These are phyloP conservation scores for Oedothorax gibbosus DNA, from an alignment of 1,140 invertebrate species.

Conservation along the genomic window DNA sequence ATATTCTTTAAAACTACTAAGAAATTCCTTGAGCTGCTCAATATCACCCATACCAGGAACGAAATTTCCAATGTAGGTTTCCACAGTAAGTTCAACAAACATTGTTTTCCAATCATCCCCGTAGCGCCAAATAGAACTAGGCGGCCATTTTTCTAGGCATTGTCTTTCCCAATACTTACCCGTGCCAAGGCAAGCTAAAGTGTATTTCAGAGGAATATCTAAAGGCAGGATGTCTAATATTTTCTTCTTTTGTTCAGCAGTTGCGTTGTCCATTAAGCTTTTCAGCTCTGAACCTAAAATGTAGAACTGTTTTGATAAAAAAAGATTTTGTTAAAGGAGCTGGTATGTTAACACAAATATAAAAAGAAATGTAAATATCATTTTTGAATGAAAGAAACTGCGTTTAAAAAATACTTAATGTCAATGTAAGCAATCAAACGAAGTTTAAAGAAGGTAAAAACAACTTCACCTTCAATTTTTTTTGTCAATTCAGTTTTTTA, in stretches of 20 bases:
- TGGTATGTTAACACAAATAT: no score
- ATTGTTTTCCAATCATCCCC: conserved; percentile 35
- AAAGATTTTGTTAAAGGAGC: no score
- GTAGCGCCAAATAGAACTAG: not conserved
- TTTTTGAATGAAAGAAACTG: no score
- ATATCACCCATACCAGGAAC: not conserved
- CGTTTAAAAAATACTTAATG: no score
- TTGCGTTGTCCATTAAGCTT: not conserved
- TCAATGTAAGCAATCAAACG: no score
- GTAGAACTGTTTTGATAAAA: not conserved
- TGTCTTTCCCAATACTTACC: conserved; percentile 35
- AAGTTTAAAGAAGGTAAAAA: no score
- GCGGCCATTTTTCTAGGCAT: conserved; percentile 13
- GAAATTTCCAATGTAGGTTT: conserved; percentile 26
- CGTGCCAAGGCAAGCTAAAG: not conserved
- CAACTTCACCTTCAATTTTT: no score
- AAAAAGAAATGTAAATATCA: no score
- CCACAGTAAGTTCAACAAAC: not conserved
- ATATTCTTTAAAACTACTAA: conserved; percentile 2
- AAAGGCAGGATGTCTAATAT: conserved; percentile 3
- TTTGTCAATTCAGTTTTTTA: no score
- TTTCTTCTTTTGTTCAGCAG: not conserved
- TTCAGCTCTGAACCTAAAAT: conserved; percentile 30
- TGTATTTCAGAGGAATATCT: conserved; percentile 16
- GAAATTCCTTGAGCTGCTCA: not conserved